phyloP scores from a whole-genome alignment of 2,113 vertebrate genomes.

The Sinocyclocheilus anshuiensis region DNA sequence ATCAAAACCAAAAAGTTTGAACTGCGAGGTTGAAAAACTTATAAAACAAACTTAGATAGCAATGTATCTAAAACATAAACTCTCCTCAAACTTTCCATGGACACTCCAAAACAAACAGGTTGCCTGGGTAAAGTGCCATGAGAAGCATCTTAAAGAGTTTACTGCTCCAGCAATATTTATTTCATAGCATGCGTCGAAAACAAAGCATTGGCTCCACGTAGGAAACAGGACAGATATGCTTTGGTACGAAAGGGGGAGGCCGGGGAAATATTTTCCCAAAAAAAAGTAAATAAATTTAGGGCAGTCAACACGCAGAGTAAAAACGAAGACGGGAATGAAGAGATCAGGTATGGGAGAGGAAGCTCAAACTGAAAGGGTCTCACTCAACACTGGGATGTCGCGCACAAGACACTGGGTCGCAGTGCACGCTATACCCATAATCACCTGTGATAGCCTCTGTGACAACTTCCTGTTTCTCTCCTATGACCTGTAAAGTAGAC shows the following conservation, averaged over 20 bases:
- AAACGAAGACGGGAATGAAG: constrained; percentile 4
- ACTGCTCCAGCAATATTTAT: background rate
- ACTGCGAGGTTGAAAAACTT: background rate
- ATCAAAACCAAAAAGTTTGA: background rate
- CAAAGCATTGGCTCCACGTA: constrained; percentile 24
- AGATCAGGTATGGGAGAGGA: constrained; percentile 25
- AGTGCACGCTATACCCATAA: constrained; percentile 57
- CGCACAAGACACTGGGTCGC: constrained; percentile 49
- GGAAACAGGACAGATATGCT: constrained; percentile 26
- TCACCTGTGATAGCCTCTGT: constrained; percentile 77
- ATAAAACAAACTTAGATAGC: constrained; percentile 20
- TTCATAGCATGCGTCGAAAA: constrained; percentile 28
- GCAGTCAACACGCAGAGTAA: constrained; percentile 46
- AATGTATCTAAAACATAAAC: constrained; percentile 35
- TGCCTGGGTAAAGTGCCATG: constrained; percentile 5
- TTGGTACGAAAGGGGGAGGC: background rate
- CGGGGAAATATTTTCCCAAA: background rate
- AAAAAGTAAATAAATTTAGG: constrained; percentile 4
- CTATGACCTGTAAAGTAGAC: constrained; percentile 70
- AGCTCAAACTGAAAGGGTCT: constrained; percentile 46
- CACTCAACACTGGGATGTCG: constrained; percentile 65
- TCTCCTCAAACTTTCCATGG: constrained; percentile 30
- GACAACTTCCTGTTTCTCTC: constrained; percentile 66
- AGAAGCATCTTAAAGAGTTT: constrained; percentile 6
- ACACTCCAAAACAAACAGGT: constrained; percentile 10